These are phyloP conservation scores for Lipophrys pholis DNA, from an alignment of 2,113 vertebrate species.

Conservation along the genomic window DNA sequence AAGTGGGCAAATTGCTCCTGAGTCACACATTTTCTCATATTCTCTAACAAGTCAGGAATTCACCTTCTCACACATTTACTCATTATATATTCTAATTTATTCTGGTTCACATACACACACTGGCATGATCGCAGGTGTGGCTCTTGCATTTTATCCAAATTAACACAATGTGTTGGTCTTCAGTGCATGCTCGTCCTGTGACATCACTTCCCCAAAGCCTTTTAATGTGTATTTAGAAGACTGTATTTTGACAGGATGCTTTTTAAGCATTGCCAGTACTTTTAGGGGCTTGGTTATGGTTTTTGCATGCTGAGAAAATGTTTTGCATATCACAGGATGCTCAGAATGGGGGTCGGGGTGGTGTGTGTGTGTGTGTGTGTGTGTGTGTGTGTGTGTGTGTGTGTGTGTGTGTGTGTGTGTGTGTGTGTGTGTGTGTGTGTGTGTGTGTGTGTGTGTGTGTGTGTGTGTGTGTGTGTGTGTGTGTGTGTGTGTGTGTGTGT, in stretches of 20 bases:
- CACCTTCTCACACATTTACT: constrained; percentile 11
- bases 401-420: constrained; percentile 12
- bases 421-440: constrained; percentile 3
- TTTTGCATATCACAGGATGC: constrained; percentile 71
- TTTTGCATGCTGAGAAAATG: constrained; percentile 61
- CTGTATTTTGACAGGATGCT: constrained; percentile 70
- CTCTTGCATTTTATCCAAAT: constrained; percentile 49
- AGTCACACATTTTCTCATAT: constrained; percentile 22
- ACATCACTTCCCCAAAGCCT: constrained; percentile 71
- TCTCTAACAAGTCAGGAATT: constrained; percentile 16
- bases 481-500: neutral
- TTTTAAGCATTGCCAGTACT: constrained; percentile 67
- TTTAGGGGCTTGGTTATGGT: constrained; percentile 62
- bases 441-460: constrained; percentile 28
- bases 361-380: constrained; percentile 26
- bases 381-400: constrained; percentile 27
- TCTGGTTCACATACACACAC: constrained; percentile 39
- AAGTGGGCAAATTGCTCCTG: neutral
- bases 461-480: constrained; percentile 24
- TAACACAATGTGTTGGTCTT: constrained; percentile 73
- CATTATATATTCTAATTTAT: constrained; percentile 59
- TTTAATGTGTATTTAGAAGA: constrained; percentile 59
- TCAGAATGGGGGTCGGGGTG: constrained; percentile 27
- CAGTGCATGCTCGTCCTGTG: constrained; percentile 68
- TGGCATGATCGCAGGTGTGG: constrained; percentile 61